Evolutionary conservation across 2,888 invertebrate genomes (phyloP).

Genomic region (Hypolimnas misippus): DNA sequence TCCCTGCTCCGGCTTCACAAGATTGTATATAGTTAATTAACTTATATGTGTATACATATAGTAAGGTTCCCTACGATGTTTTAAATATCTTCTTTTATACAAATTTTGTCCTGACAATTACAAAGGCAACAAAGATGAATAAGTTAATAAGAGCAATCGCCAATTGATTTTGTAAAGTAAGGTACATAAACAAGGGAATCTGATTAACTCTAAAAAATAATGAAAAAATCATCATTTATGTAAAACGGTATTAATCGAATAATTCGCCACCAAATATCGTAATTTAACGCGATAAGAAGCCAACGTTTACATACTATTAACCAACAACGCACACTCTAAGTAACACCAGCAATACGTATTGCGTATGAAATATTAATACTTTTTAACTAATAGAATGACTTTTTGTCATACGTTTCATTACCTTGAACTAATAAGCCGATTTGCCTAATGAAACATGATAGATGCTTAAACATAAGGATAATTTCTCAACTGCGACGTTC

Average conservation of each 20-base stretch:
- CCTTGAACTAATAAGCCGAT: conserved; percentile 37
- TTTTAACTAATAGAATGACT: conserved; percentile 18
- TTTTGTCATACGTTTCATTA: conserved; percentile 21
- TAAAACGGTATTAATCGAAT: background rate
- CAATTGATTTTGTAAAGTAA: no score
- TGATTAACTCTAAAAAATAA: no score
- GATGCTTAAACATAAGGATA: conserved; percentile 33
- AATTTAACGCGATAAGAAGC: conserved; percentile 4
- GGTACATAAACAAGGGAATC: no score
- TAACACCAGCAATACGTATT: background rate
- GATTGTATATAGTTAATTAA: no score
- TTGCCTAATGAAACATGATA: conserved; percentile 39
- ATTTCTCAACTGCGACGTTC: conserved; percentile 37
- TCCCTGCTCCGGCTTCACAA: no score
- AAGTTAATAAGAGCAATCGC: no score
- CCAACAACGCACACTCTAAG: background rate
- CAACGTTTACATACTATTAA: conserved; percentile 3
- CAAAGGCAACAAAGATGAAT: no score
- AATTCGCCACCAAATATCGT: background rate
- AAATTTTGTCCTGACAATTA: no score
- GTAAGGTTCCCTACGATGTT: no score
- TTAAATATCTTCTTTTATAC: no score
- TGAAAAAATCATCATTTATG: no score
- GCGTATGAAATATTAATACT: background rate
- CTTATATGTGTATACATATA: no score